These are phyloP conservation scores for Tetragnatha montana DNA, from an alignment of 2,888 invertebrate species.

Conservation along the genomic window DNA sequence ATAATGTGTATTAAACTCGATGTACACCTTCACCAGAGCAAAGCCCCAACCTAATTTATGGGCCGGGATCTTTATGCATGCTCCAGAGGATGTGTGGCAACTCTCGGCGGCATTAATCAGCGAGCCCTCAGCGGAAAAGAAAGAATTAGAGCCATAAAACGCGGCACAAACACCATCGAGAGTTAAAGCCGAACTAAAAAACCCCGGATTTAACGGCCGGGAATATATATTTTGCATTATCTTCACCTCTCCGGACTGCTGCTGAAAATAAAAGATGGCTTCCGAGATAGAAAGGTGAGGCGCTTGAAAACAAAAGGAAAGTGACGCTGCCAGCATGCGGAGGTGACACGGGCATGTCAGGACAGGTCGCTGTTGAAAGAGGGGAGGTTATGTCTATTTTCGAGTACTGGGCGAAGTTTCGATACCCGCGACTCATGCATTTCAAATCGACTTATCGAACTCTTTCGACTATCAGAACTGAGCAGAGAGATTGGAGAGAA, in stretches of 20 bases:
- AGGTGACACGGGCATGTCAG: not conserved
- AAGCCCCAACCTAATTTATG: constrained; percentile 6
- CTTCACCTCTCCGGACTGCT: constrained; percentile 14
- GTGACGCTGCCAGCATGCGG: constrained; percentile 45
- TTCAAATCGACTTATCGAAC: constrained; percentile 65
- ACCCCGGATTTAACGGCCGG: constrained; percentile 25
- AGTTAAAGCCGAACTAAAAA: constrained; percentile 22
- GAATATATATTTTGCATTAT: constrained; percentile 58
- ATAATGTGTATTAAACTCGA: constrained; percentile 1
- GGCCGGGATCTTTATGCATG: not conserved
- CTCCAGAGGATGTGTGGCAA: not conserved
- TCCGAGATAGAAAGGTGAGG: constrained; percentile 23
- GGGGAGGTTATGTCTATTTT: constrained; percentile 54
- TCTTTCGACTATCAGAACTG: constrained; percentile 35
- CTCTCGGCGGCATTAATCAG: not conserved
- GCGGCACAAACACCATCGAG: constrained; percentile 7
- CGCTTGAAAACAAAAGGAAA: constrained; percentile 56
- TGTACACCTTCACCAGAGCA: not conserved
- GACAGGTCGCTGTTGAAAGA: not conserved
- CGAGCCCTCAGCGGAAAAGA: not conserved
- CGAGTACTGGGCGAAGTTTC: constrained; percentile 57
- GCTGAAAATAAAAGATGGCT: constrained; percentile 26
- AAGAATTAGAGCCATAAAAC: constrained; percentile 21
- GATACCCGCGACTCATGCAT: constrained; percentile 61
- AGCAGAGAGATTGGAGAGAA: constrained; percentile 61